Evolutionary conservation across 2,888 invertebrate genomes (phyloP), one percentile per base, ranked within the genome.

Genomic region (Hypsopygia costalis): DNA sequence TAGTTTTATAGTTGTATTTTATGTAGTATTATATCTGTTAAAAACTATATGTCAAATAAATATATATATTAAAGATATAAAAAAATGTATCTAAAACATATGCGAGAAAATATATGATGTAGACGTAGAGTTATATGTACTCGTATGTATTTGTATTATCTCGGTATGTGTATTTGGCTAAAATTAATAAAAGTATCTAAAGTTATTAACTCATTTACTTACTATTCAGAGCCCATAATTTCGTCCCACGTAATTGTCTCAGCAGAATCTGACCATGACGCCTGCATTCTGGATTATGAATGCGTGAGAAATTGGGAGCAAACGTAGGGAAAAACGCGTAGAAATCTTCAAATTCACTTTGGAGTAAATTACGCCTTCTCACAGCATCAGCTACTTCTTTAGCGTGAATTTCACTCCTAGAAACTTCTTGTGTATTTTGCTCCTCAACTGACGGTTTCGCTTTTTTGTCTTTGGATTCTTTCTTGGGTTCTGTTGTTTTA

Each of bases 191-290:
- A n/a, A n/a, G n/a, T n/a, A n/a, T n/a, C n/a, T n/a, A n/a, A n/a
- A n/a, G n/a, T n/a, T n/a, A n/a, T n/a, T n/a, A n/a, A n/a, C n/a
- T 16, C 4, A 4, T 16, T 32, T 38, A 90, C 92, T 91, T 85
- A 93, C 93, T 93, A 77, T 93, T 93, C 54, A 94, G 73, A 42
- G 93, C 93, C 94, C 94, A 94, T 52, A 93, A 63, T 74, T 93
- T 93, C 46, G 91, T 90, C 40, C 92, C 92, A 21, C 92, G 90
- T 60, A 94, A 73, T 73, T 94, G 93, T 48, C 92, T 86, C 52
- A 93, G 79, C 54, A 93, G 91, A 58, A 93, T 91, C 71, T 91
- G 91, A 42, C 93, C 91, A 52, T 93, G 93, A 63, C 92, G 91
- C 52, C 92, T 90, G 80, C 94, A 94, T 69, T 91, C 91, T 35